These are phyloP conservation scores for Cuculus canorus DNA, from an alignment of 2,797 vertebrate genomes.

Conservation along the genomic window DNA sequence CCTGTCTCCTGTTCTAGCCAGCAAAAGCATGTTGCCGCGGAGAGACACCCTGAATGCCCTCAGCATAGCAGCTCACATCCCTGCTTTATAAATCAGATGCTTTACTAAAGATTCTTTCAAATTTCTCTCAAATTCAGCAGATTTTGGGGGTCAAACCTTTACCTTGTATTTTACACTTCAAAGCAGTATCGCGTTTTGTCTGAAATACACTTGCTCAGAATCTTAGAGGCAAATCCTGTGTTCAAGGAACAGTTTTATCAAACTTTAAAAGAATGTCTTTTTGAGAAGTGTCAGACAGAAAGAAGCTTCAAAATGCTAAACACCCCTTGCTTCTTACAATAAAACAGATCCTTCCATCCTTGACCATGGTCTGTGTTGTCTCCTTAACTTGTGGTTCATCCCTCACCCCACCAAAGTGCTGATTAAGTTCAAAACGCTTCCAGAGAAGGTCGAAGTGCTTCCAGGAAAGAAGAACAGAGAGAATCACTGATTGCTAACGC, in stretches of 20 bases:
- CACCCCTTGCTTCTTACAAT: neutral
- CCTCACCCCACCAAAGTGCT: constrained; percentile 78
- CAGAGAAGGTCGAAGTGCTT: constrained; percentile 75
- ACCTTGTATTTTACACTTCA: neutral
- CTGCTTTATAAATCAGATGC: neutral
- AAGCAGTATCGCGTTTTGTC: neutral
- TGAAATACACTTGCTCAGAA: neutral
- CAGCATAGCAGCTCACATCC: neutral
- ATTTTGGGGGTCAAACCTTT: neutral
- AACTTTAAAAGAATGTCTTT: neutral
- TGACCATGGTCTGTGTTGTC: constrained; percentile 67
- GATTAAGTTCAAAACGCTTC: constrained; percentile 76
- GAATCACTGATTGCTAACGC: neutral
- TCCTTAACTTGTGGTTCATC: constrained; percentile 81
- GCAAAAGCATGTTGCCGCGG: neutral
- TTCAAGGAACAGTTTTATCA: neutral
- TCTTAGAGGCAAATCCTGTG: neutral
- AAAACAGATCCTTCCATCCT: constrained; percentile 51
- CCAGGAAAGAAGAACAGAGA: no score
- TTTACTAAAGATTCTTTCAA: neutral
- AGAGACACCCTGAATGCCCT: neutral
- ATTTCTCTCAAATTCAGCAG: neutral
- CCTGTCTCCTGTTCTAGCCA: neutral
- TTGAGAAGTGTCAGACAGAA: neutral
- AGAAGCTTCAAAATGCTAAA: neutral